These are phyloP conservation scores for Takifugu bimaculatus DNA, from an alignment of 2,113 vertebrate genomes.

Conservation along the genomic window DNA sequence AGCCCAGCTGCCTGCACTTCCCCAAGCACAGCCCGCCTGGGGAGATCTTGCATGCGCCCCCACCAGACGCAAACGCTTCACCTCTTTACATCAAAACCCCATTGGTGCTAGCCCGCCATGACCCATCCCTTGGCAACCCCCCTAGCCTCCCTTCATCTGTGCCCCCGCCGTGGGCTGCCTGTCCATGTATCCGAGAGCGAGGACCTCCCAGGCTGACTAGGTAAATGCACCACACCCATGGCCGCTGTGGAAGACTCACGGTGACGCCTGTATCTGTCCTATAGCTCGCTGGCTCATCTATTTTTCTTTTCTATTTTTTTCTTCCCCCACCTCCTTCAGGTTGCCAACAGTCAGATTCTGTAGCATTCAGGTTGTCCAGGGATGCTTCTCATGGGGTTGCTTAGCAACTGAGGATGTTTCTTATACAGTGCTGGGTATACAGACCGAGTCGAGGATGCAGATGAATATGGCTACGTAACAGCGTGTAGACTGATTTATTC, in stretches of 20 bases:
- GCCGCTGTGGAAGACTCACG: conserved; percentile 48
- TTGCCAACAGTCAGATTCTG: conserved; percentile 56
- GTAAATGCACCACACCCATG: conserved; percentile 79
- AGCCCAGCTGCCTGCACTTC: conserved; percentile 81
- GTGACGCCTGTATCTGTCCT: conserved; percentile 52
- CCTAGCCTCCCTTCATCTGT: conserved; percentile 76
- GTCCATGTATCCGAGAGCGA: conserved; percentile 82
- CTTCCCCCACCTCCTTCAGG: conserved; percentile 41
- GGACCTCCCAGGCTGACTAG: conserved; percentile 86
- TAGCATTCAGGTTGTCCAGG: conserved; percentile 63
- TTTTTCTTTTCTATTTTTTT: conserved; percentile 41
- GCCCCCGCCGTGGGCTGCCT: conserved; percentile 81
- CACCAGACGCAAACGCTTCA: conserved; percentile 73
- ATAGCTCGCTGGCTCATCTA: conserved; percentile 57
- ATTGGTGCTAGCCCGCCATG: conserved; percentile 77
- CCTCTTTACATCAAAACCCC: conserved; percentile 80
- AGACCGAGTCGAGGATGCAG: conserved; percentile 45
- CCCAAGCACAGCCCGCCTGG: conserved; percentile 75
- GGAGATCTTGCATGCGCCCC: conserved; percentile 68
- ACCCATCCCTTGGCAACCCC: conserved; percentile 75
- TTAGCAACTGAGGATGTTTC: conserved; percentile 71
- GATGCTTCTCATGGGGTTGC: conserved; percentile 63
- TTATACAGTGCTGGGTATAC: conserved; percentile 37
- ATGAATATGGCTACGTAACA: conserved; percentile 43
- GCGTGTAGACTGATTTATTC: conserved; percentile 53